These are phyloP conservation scores for Drosophila simulans DNA, from an alignment of 1,140 invertebrate species.

Conservation along the genomic window DNA sequence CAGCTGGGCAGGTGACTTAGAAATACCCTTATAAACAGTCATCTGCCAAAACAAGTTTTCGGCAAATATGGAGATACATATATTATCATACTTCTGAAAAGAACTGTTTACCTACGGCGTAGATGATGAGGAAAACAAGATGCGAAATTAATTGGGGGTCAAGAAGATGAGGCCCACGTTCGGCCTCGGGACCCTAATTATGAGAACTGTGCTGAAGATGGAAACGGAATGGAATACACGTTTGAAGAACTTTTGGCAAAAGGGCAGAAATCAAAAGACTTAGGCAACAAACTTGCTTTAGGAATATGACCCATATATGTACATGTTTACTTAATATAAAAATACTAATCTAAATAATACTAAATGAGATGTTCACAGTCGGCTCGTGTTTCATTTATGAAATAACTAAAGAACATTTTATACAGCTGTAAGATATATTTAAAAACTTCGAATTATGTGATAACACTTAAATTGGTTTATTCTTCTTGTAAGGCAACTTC, in stretches of 20 bases:
- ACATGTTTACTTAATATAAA: too few relatives aligned
- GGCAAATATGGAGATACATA: background rate
- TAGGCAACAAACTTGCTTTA: conserved; percentile 30
- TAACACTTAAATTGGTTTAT: too few relatives aligned
- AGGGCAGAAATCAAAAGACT: conserved; percentile 38
- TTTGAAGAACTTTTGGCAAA: background rate
- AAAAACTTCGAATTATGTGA: too few relatives aligned
- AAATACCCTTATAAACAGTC: background rate
- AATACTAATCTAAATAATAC: too few relatives aligned
- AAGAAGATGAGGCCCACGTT: background rate
- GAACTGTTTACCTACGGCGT: conserved; percentile 8
- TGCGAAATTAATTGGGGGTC: conserved; percentile 31
- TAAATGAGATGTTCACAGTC: too few relatives aligned
- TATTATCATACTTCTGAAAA: conserved; percentile 4
- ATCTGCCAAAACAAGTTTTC: conserved; percentile 35
- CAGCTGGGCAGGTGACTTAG: background rate
- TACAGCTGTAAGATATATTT: too few relatives aligned
- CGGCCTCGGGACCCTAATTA: conserved; percentile 3
- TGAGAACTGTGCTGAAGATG: background rate
- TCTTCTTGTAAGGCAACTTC: conserved; percentile 46
- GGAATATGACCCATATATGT: too few relatives aligned
- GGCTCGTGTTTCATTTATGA: too few relatives aligned
- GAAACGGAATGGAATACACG: background rate
- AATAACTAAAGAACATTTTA: background rate
- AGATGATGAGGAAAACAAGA: conserved; percentile 27